A percentile compares a stretch with the other conserved stretches of the same genome.
These are phyloP conservation scores for Saimiri boliviensis DNA, from an alignment of 2,113 vertebrate genomes.

Conservation along the genomic window DNA sequence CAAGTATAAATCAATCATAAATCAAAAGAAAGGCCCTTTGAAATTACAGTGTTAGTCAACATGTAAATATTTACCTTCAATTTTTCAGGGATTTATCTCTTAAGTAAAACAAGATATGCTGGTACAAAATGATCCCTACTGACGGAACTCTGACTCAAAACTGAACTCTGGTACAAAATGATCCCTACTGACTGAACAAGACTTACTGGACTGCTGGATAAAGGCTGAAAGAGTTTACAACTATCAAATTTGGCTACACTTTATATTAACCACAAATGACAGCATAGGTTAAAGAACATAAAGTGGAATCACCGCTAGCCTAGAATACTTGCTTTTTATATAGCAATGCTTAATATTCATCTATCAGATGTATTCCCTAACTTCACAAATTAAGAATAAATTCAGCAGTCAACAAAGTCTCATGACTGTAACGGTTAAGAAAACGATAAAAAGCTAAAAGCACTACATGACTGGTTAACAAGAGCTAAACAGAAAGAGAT, in stretches of 20 bases:
- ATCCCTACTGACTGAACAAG: background rate
- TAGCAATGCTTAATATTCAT: background rate
- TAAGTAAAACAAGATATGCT: conserved; percentile 21
- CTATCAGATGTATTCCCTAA: background rate
- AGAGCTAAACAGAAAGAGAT: background rate
- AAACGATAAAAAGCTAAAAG: background rate
- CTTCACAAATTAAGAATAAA: background rate
- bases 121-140: background rate
- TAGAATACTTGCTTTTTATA: background rate
- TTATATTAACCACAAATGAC: background rate
- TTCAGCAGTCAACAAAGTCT: background rate
- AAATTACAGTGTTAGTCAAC: conserved; percentile 16
- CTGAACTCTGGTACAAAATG: background rate
- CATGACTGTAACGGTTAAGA: background rate
- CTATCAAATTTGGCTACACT: background rate
- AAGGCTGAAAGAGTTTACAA: background rate
- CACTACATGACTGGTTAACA: background rate
- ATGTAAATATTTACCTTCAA: background rate
- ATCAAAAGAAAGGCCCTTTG: conserved; percentile 9
- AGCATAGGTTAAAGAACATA: background rate
- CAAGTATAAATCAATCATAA: conserved; percentile 11
- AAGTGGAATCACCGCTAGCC: background rate
- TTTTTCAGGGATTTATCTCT: background rate
- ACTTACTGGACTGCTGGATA: background rate
- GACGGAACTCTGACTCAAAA: background rate